Conservation (phyloP, 2,797 vertebrate species). For the Cetoscarus ocellatus region DNA sequence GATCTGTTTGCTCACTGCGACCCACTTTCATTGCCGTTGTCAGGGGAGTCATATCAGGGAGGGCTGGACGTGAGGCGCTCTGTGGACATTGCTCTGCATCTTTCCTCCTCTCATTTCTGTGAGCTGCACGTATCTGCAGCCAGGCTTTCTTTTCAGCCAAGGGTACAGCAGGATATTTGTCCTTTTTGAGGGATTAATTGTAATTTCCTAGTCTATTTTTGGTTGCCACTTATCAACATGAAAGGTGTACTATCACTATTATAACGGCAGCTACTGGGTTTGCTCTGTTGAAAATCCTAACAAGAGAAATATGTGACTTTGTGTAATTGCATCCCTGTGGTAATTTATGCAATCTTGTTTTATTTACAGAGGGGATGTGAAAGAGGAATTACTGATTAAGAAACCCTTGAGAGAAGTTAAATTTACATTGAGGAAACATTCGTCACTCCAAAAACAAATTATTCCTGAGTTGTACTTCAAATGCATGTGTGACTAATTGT, state of each 20-base stretch:
- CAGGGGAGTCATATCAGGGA: slow-evolving; percentile 69
- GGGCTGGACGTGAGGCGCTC: slow-evolving; percentile 54
- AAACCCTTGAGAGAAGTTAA: not conserved
- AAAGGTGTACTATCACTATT: not conserved
- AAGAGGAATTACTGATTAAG: not conserved
- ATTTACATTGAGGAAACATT: not conserved
- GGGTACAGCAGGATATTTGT: not conserved
- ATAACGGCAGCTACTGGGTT: slow-evolving; percentile 10
- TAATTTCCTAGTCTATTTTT: not conserved
- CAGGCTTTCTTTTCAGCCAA: slow-evolving; percentile 5
- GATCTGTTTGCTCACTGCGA: slow-evolving; percentile 77
- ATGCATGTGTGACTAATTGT: slow-evolving; percentile 8
- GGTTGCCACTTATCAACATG: not conserved
- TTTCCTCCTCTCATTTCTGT: slow-evolving; percentile 45
- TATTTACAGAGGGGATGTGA: not conserved
- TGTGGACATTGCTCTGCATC: slow-evolving; percentile 52
- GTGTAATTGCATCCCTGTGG: slow-evolving; percentile 30
- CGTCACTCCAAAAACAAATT: not conserved
- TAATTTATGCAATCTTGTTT: not conserved
- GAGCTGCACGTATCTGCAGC: slow-evolving; percentile 15
- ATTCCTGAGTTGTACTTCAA: not conserved
- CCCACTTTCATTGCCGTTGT: slow-evolving; percentile 74
- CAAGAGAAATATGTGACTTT: not conserved
- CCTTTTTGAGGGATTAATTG: not conserved
- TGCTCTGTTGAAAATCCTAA: not conserved